Conservation (phyloP, 2,888 invertebrate species). For the Pammene fasciana region DNA sequence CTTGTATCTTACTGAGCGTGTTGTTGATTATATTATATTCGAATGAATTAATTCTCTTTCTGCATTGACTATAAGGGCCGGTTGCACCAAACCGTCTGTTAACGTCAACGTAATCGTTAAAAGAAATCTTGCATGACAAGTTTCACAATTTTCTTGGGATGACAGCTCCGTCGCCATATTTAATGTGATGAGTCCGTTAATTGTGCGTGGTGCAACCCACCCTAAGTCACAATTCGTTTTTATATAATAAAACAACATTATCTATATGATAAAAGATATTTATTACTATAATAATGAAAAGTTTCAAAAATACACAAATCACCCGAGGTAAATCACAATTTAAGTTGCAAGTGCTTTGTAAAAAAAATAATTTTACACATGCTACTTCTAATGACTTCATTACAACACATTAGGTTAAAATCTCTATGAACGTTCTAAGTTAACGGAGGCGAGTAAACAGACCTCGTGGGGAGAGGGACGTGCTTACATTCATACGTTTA, state of each 20-base stretch:
- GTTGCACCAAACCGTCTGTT: no score
- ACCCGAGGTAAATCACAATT: slow-evolving; percentile 61
- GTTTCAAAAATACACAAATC: slow-evolving; percentile 68
- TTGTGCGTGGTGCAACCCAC: no score
- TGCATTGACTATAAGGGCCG: no score
- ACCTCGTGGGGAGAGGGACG: slow-evolving; percentile 36
- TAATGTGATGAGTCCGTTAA: no score
- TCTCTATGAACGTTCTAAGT: slow-evolving; percentile 49
- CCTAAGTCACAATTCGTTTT: no score
- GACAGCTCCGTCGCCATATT: no score
- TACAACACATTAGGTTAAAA: slow-evolving; percentile 50
- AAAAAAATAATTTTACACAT: slow-evolving; percentile 54
- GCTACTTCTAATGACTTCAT: slow-evolving; percentile 50
- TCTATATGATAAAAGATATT: slow-evolving; percentile 53
- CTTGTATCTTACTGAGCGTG: no score
- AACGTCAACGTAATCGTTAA: no score
- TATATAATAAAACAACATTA: slow-evolving; percentile 33
- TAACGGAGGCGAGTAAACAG: slow-evolving; percentile 40
- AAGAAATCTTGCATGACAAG: no score
- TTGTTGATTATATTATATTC: no score
- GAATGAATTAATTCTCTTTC: no score
- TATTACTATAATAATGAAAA: slow-evolving; percentile 61
- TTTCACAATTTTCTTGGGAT: no score
- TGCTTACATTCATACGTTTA: slow-evolving; percentile 42
- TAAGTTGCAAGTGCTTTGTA: slow-evolving; percentile 57